Conservation (phyloP, 92 coral and sea anemone genomes). For the Chrysogorgia sp. region DNA sequence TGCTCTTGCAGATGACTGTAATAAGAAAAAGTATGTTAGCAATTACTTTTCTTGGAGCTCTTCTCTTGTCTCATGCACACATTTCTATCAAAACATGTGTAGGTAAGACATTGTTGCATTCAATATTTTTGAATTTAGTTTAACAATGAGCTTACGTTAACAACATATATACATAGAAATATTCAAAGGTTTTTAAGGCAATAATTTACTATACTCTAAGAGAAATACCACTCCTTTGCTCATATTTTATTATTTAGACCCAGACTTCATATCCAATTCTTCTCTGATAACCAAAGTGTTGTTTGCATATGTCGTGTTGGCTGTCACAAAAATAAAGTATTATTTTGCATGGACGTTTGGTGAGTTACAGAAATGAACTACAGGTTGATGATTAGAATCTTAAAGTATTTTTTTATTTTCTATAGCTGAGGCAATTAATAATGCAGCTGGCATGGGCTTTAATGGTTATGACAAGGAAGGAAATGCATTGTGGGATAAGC, state of each 20-base stretch:
- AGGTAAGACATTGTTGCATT: conserved; percentile 8
- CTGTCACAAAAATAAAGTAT: conserved; percentile 63
- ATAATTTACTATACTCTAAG: background rate
- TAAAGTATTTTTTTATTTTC: background rate
- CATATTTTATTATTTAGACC: conserved; percentile 52
- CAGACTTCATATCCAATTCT: conserved; percentile 55
- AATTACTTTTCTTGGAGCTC: conserved; percentile 10
- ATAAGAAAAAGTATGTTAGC: conserved; percentile 16
- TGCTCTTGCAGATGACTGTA: conserved; percentile 4
- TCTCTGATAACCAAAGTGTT: conserved; percentile 68
- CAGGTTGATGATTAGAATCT: background rate
- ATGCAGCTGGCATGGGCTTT: conserved; percentile 81
- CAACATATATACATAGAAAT: too few species aligned
- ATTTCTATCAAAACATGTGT: conserved; percentile 19
- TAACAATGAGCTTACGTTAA: too few species aligned
- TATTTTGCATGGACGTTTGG: conserved; percentile 86
- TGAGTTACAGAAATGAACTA: conserved; percentile 14
- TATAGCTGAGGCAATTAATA: conserved; percentile 80
- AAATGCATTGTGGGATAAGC: conserved; percentile 71
- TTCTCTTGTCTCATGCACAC: background rate
- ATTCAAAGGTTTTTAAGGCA: background rate
- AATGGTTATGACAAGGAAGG: conserved; percentile 80
- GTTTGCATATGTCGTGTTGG: conserved; percentile 67
- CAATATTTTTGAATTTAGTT: background rate
- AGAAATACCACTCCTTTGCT: background rate